Conservation (phyloP, 2,797 vertebrate species). For the Etheostoma perlongum region DNA sequence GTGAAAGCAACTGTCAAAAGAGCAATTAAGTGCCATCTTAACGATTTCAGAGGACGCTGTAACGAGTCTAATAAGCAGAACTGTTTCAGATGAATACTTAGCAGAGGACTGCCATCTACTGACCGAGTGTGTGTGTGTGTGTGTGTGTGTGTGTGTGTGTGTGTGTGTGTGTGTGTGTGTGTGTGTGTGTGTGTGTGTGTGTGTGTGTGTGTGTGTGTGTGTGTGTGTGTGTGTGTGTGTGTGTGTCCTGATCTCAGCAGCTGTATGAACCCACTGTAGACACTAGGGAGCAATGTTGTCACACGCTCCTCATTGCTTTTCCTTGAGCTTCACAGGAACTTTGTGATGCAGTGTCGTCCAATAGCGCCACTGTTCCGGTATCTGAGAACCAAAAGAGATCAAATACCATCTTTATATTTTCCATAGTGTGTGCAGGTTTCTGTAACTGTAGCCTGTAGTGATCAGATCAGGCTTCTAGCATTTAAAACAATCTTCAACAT, state of each 20-base stretch:
- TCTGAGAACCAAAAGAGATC: neutral
- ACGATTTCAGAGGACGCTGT: neutral
- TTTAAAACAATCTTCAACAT: neutral
- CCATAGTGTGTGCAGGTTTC: neutral
- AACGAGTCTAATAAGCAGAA: neutral
- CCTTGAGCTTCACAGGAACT: neutral
- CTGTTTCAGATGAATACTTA: neutral
- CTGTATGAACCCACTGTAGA: constrained; percentile 36
- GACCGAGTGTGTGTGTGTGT: constrained; percentile 12
- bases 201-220: too few species aligned
- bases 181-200: too few species aligned
- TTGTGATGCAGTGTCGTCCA: neutral
- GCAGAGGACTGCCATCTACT: constrained; percentile 71
- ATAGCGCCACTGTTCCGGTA: neutral
- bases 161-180: too few species aligned
- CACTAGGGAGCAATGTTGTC: constrained; percentile 57
- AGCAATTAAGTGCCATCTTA: neutral
- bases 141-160: too few species aligned
- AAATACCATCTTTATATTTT: neutral
- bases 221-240: too few species aligned
- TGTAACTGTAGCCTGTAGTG: neutral
- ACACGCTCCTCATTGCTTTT: neutral
- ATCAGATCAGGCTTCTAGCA: neutral
- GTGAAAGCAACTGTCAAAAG: neutral
- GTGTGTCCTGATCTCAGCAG: neutral